Conservation (phyloP, 2,888 invertebrate genomes). For the Diarsia brunnea region DNA sequence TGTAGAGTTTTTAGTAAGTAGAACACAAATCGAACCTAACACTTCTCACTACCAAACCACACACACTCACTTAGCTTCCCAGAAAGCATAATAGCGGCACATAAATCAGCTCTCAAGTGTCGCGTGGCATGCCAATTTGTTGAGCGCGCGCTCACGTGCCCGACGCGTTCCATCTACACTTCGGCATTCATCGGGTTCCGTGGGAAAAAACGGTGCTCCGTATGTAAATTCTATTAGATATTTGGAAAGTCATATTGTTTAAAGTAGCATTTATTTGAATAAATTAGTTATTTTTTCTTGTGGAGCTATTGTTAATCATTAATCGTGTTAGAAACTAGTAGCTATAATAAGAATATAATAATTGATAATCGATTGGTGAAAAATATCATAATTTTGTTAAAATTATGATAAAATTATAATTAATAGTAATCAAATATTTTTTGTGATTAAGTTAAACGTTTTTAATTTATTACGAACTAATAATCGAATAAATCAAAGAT, state of each 20-base stretch:
- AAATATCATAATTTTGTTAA: too few relatives aligned
- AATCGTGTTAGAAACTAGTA: too few relatives aligned
- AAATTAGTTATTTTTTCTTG: background rate
- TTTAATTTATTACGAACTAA: background rate
- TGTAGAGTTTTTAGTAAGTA: background rate
- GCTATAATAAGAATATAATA: too few relatives aligned
- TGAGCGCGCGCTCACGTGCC: constrained; percentile 63
- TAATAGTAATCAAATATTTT: too few relatives aligned
- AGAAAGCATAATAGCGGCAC: constrained; percentile 49
- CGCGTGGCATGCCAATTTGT: constrained; percentile 72
- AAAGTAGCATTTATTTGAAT: constrained; percentile 16
- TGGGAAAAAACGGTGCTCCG: constrained; percentile 53
- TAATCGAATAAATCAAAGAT: background rate
- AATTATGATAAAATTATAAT: background rate
- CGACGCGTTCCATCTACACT: constrained; percentile 60
- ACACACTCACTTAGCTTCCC: constrained; percentile 39
- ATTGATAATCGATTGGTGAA: too few relatives aligned
- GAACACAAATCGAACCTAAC: background rate
- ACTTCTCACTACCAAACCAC: constrained; percentile 18
- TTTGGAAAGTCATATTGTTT: constrained; percentile 54
- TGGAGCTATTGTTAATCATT: background rate
- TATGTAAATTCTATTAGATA: constrained; percentile 49
- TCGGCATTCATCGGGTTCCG: constrained; percentile 56
- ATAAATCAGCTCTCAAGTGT: constrained; percentile 62
- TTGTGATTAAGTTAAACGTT: too few relatives aligned